Evolutionary conservation across 2,888 invertebrate genomes (phyloP), one percentile per base, ranked within the genome.

Genomic region (Tupiocoris notatus): DNA sequence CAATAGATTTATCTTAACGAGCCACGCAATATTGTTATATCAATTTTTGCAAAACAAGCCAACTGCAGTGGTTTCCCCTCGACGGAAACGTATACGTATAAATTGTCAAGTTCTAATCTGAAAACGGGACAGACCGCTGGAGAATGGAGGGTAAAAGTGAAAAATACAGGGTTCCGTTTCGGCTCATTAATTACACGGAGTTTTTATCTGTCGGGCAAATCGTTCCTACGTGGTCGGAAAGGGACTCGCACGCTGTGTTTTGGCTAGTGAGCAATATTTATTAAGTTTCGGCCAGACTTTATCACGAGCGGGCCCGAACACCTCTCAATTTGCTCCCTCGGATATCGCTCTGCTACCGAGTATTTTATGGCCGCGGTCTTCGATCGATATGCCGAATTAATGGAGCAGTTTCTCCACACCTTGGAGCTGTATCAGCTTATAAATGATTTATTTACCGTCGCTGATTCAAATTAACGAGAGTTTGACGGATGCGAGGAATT

Each of bases 111-210:
- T 39, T 39, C 39, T 39, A 39, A 39, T 39, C 39, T 39, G 39
- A 12, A 39, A 39, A 39, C 3, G 39, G 39, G 39, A 39, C 39
- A 39, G 39, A 39, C n/a, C n/a, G 12, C 39, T 39, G 12, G 39
- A 12, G 39, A 12, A 12, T 39, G 39, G 39, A 12, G 39, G n/a
- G n/a, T n/a, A n/a, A 39, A 39, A 39, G 39, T 65, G 65, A 65
- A 65, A 65, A 65, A 65, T 65, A 12, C 12, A 39, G 65, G 65
- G 65, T 65, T 65, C 17, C 20, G 54, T 39, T 25, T 65, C 39
- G 39, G 65, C 54, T 65, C 65, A 65, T 65, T 65, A 65, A 65
- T 65, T 39, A 65, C 39, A 17, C 65, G 65, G 64, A 65, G 65
- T 65, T 24, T 65, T 65, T 65, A 65, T 65, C 65, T 39, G 65